A percentile compares a stretch with the other conserved stretches of the same genome.
These are phyloP conservation scores for Bolborhynchus lineola DNA, from an alignment of 2,113 vertebrate species.

Conservation along the genomic window DNA sequence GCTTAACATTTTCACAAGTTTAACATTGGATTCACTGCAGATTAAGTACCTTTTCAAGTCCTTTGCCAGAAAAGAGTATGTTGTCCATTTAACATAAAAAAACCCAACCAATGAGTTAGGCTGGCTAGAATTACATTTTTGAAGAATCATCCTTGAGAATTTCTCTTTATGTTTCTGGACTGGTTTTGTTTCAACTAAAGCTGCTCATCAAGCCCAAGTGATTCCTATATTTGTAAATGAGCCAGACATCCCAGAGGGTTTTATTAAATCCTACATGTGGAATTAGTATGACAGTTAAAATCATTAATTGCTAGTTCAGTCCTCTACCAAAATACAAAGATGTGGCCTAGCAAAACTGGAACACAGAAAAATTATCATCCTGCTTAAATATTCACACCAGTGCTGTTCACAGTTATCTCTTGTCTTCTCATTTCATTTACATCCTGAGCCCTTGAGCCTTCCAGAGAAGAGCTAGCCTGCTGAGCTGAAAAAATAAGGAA, in stretches of 20 bases:
- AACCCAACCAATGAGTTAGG: background rate
- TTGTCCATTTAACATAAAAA: background rate
- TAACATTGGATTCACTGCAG: background rate
- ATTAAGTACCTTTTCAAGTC: background rate
- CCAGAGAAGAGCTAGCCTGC: background rate
- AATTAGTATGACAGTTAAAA: background rate
- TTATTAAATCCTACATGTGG: background rate
- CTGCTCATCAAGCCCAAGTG: background rate
- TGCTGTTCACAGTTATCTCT: background rate
- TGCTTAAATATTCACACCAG: background rate
- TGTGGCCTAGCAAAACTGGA: background rate
- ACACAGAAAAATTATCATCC: background rate
- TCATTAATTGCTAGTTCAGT: background rate
- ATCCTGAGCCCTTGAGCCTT: background rate
- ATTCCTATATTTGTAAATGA: background rate
- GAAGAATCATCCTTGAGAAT: background rate
- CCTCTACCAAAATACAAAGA: background rate
- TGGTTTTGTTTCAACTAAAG: background rate
- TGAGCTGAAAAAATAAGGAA: background rate
- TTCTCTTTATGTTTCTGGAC: background rate
- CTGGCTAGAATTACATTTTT: background rate
- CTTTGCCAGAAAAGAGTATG: background rate
- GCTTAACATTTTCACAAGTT: background rate
- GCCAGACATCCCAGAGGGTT: background rate
- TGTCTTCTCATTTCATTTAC: background rate